Percentiles rank a stretch among this genome's conserved stretches.
Conservation (phyloP, 2,797 vertebrate genomes). For the Phataginus tricuspis region DNA sequence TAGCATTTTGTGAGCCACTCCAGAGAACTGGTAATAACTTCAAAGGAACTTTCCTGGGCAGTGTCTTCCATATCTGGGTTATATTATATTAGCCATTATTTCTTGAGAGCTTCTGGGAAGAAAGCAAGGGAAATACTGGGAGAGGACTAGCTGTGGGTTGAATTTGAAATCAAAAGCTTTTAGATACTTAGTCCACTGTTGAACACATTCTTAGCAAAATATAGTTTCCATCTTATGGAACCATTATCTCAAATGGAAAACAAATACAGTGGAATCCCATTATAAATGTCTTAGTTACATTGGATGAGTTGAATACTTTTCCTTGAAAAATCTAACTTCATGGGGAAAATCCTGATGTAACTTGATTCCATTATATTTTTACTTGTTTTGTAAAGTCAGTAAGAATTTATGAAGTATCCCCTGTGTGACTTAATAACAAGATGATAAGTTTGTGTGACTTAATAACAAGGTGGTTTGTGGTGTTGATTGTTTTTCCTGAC, state of each 20-base stretch:
- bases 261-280: background rate
- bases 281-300: background rate
- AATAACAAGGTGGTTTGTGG: background rate
- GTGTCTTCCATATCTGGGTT: background rate
- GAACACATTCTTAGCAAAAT: slow-evolving; percentile 26
- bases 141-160: background rate
- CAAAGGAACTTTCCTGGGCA: background rate
- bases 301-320: slow-evolving; percentile 36
- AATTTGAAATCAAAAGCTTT: slow-evolving; percentile 1
- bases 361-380: background rate
- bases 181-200: background rate
- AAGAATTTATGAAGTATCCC: background rate
- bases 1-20: background rate
- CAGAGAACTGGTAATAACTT: background rate
- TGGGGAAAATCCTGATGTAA: background rate
- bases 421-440: background rate
- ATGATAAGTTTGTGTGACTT: background rate
- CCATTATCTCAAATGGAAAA: background rate
- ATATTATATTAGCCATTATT: slow-evolving; percentile 18
- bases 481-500: background rate
- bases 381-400: background rate
- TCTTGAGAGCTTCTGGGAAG: background rate
- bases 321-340: slow-evolving; percentile 8
- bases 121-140: slow-evolving; percentile 5
- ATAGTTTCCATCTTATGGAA: background rate